A percentile compares a stretch with the other conserved stretches of the same genome.
Conservation (phyloP, 2,888 invertebrate genomes). For the Malacosoma neustria region DNA sequence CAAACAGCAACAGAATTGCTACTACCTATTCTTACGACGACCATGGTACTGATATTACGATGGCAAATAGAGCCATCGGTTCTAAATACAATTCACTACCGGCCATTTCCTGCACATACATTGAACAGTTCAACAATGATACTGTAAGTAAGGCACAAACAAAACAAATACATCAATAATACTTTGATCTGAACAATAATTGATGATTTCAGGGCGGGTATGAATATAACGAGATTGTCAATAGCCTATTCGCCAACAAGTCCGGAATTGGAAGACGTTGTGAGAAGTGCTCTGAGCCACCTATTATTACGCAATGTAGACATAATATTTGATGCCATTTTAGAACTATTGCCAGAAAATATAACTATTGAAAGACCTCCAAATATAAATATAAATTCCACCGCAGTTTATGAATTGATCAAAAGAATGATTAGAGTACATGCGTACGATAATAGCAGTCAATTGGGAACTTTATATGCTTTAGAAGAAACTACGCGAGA, state of each 20-base stretch:
- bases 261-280: constrained; percentile 42
- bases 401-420: constrained; percentile 29
- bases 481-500: constrained; percentile 36
- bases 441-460: constrained; percentile 35
- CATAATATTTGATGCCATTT: constrained; percentile 23
- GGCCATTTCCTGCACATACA: constrained; percentile 36
- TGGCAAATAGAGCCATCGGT: constrained; percentile 76
- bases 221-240: constrained; percentile 37
- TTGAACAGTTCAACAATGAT: constrained; percentile 25
- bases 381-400: constrained; percentile 22
- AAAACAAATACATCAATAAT: not conserved
- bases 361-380: constrained; percentile 17
- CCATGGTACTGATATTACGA: constrained; percentile 81
- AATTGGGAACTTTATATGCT: constrained; percentile 39
- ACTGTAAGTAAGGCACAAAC: constrained; percentile 36
- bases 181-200: too few relatives aligned
- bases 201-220: constrained; percentile 41
- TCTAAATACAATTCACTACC: constrained; percentile 24
- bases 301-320: constrained; percentile 33
- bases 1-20: constrained; percentile 81
- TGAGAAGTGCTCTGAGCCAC: constrained; percentile 36
- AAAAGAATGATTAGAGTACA: constrained; percentile 30
- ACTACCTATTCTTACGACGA: constrained; percentile 78
- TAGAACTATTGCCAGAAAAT: constrained; percentile 13
- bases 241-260: constrained; percentile 67